Conservation (phyloP, 2,113 vertebrate genomes). For the Ciconia boyciana region DNA sequence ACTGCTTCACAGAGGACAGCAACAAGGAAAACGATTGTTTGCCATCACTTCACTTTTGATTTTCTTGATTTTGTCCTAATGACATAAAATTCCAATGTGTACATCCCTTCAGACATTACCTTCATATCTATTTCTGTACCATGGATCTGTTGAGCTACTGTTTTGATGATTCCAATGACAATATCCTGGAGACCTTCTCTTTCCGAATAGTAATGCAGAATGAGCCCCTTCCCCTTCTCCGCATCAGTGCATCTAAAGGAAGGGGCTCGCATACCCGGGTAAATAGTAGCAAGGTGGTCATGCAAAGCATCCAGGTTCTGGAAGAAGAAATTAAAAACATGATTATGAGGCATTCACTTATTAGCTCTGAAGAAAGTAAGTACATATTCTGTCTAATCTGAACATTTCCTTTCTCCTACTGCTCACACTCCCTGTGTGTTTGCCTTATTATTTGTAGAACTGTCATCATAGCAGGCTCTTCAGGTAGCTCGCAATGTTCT, state of each 20-base stretch:
- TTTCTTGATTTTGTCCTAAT: neutral
- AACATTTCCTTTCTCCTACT: neutral
- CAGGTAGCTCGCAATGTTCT: neutral
- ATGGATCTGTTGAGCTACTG: constrained; percentile 96
- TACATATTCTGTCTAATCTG: neutral
- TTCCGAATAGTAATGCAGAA: constrained; percentile 98
- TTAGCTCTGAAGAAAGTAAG: neutral
- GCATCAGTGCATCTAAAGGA: constrained; percentile 97
- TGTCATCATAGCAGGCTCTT: neutral
- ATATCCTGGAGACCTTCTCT: constrained; percentile 98
- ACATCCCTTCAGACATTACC: constrained; percentile 69
- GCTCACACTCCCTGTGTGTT: neutral
- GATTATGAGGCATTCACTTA: neutral
- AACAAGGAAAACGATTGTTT: neutral
- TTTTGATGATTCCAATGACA: constrained; percentile 98
- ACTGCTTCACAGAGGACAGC: neutral
- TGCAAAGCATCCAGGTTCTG: constrained; percentile 97
- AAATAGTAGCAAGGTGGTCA: constrained; percentile 97
- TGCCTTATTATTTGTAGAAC: neutral
- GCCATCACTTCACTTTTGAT: neutral
- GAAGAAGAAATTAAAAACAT: constrained; percentile 1
- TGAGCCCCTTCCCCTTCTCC: constrained; percentile 93
- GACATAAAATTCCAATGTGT: neutral
- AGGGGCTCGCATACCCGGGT: constrained; percentile 97
- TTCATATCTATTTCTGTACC: constrained; percentile 99